Evolutionary conservation across 2,797 vertebrate genomes (phyloP).

Genomic region (Molothrus aeneus): DNA sequence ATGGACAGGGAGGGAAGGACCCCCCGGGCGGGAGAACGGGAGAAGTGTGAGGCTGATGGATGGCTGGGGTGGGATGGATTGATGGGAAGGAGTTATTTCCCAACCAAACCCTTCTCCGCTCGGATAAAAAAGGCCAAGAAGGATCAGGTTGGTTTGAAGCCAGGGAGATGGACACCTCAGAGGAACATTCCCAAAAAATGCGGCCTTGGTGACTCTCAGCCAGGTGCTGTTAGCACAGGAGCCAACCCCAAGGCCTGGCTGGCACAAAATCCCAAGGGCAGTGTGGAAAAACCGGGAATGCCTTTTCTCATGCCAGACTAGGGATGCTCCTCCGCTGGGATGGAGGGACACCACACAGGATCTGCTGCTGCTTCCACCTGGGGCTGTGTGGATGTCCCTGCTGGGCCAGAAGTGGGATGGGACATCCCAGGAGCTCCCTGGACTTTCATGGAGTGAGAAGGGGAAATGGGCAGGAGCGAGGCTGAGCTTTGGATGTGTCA

Average conservation of each 20-base stretch:
- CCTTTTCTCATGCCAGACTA: background rate
- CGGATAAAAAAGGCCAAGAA: background rate
- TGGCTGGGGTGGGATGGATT: background rate
- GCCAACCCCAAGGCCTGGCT: background rate
- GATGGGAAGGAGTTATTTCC: background rate
- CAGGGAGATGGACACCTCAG: background rate
- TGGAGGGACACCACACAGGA: rapidly evolving
- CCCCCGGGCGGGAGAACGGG: rapidly evolving
- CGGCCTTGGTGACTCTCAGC: background rate
- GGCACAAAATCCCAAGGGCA: background rate
- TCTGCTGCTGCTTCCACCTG: background rate
- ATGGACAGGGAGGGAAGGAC: background rate
- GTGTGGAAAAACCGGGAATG: rapidly evolving
- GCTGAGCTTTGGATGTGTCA: rapidly evolving
- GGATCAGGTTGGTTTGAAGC: background rate
- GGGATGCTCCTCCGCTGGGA: rapidly evolving
- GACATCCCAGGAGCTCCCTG: background rate
- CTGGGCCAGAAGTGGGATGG: background rate
- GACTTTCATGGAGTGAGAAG: background rate
- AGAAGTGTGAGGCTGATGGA: background rate
- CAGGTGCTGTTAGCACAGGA: background rate
- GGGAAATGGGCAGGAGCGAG: background rate
- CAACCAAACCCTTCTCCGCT: background rate
- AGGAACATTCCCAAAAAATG: background rate
- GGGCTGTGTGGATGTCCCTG: rapidly evolving